Percentiles rank a stretch among this genome's conserved stretches.
These are phyloP conservation scores for Babylonia areolata DNA, from an alignment of 1,140 invertebrate species.

Conservation along the genomic window DNA sequence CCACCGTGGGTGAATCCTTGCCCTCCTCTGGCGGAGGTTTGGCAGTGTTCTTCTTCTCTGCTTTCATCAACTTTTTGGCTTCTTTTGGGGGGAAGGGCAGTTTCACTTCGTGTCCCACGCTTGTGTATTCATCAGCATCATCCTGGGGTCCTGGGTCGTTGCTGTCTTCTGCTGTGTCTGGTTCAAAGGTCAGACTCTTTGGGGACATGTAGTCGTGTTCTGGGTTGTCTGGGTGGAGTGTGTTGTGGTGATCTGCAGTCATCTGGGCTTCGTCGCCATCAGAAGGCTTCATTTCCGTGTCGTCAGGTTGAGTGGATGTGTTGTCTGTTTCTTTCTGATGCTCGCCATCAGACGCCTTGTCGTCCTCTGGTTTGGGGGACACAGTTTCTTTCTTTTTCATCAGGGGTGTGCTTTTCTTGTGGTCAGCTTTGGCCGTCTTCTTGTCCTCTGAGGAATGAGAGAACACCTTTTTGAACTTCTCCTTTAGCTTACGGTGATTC, in stretches of 20 bases:
- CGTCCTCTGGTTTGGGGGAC: not conserved
- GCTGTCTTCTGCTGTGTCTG: not conserved
- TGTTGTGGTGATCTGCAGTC: not conserved
- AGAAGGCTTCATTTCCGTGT: not conserved
- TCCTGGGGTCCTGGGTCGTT: not conserved
- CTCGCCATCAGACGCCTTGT: not conserved
- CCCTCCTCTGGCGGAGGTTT: not conserved
- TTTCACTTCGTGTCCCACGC: not conserved
- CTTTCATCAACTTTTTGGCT: constrained; percentile 19
- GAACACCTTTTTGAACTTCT: constrained; percentile 20
- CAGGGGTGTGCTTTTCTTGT: not conserved
- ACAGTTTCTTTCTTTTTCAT: not conserved
- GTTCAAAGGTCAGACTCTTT: not conserved
- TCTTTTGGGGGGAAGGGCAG: not conserved
- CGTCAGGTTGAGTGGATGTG: not conserved
- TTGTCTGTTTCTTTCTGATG: not conserved
- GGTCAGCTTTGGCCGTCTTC: not conserved
- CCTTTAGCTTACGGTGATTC: constrained; percentile 12
- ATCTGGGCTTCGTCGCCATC: not conserved
- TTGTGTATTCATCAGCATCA: not conserved
- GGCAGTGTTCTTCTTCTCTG: constrained; percentile 19
- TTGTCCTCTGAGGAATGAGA: constrained; percentile 13
- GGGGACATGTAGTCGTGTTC: not conserved
- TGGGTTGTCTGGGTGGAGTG: not conserved
- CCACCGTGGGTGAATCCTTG: not conserved